Percentiles rank a stretch among this genome's conserved stretches.
These are phyloP conservation scores for Littorina saxatilis DNA, from an alignment of 1,140 invertebrate genomes.

Conservation along the genomic window DNA sequence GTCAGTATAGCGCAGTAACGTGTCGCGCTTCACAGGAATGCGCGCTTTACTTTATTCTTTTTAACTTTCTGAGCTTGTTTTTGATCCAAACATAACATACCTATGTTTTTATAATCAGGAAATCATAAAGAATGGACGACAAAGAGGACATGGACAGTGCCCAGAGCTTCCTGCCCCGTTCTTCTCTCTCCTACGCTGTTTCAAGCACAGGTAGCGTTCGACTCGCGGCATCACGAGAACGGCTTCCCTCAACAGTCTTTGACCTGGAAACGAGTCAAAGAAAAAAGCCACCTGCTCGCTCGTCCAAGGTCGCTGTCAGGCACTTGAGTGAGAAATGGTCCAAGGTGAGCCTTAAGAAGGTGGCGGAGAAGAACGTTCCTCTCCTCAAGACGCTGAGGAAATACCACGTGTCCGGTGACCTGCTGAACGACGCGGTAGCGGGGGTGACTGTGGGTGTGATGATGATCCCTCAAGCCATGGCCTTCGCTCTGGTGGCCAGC, in stretches of 20 bases:
- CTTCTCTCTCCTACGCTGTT: background rate
- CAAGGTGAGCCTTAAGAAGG: background rate
- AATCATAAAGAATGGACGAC: too few relatives aligned
- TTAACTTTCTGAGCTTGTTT: too few relatives aligned
- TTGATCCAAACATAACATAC: too few relatives aligned
- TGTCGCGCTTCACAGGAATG: background rate
- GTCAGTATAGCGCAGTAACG: background rate
- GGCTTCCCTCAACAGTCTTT: background rate
- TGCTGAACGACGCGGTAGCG: constrained; percentile 51
- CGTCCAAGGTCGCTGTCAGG: background rate
- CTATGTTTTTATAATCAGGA: too few relatives aligned
- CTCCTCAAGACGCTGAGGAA: constrained; percentile 25
- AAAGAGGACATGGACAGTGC: background rate
- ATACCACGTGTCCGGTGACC: constrained; percentile 29
- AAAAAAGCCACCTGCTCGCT: background rate
- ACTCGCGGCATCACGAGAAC: background rate
- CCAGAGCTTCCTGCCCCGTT: background rate
- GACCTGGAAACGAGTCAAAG: background rate
- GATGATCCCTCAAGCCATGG: constrained; percentile 81
- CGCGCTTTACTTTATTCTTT: too few relatives aligned
- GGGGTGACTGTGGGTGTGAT: constrained; percentile 55
- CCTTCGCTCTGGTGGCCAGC: constrained; percentile 91
- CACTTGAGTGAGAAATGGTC: background rate
- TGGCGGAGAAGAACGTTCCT: background rate
- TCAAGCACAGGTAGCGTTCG: background rate